Percentiles rank a stretch among this genome's conserved stretches.
Conservation (phyloP, 2,888 invertebrate species). For the Ctena decussata region DNA sequence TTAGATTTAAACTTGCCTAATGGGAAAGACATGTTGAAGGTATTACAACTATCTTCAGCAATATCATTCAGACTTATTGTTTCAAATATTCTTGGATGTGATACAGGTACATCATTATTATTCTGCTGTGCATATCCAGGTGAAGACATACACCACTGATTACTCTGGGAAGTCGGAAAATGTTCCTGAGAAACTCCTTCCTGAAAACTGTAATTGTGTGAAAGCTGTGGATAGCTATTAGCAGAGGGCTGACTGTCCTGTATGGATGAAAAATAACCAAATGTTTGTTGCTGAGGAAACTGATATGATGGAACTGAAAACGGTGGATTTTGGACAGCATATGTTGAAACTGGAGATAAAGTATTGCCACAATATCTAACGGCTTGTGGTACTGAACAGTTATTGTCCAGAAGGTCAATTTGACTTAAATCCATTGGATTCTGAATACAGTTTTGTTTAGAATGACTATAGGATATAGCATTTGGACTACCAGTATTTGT, state of each 20-base stretch:
- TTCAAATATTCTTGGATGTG: neutral
- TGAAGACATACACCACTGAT: neutral
- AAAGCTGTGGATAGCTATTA: too few relatives aligned
- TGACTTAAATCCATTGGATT: neutral
- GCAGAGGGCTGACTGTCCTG: too few relatives aligned
- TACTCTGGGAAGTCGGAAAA: neutral
- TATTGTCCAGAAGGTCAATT: neutral
- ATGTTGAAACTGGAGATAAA: neutral
- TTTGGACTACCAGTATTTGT: neutral
- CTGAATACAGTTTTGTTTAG: neutral
- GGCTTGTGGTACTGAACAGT: neutral
- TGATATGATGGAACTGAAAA: conserved; percentile 5
- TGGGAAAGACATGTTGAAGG: neutral
- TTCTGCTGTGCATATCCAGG: neutral
- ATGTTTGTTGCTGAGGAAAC: neutral
- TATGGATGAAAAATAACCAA: too few relatives aligned
- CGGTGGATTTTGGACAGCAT: neutral
- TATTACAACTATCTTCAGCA: conserved; percentile 26
- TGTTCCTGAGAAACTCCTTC: neutral
- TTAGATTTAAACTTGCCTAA: neutral
- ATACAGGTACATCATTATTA: neutral
- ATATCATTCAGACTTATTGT: conserved; percentile 43
- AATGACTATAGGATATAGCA: neutral
- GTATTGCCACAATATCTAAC: neutral
- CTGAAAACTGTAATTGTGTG: neutral